Conservation (phyloP, 2,888 invertebrate genomes). For the Leucoptera coffeella region DNA sequence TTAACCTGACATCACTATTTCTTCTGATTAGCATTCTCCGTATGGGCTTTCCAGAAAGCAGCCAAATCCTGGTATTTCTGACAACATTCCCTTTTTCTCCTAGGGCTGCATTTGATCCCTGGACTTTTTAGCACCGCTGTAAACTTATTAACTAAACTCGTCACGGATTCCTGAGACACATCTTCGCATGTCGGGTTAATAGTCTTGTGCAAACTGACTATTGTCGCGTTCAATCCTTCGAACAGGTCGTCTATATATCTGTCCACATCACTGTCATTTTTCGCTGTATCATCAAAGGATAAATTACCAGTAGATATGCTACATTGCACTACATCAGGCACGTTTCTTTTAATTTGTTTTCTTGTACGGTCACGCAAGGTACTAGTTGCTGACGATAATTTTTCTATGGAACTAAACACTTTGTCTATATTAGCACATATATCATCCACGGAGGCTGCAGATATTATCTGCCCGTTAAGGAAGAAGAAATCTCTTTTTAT, state of each 20-base stretch:
- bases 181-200: constrained; percentile 11
- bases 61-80: constrained; percentile 28
- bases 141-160: constrained; percentile 29
- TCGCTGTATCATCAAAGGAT: constrained; percentile 34
- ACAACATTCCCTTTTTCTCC: constrained; percentile 20
- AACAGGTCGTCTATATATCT: constrained; percentile 35
- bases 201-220: constrained; percentile 14
- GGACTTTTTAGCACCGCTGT: constrained; percentile 22
- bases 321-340: constrained; percentile 24
- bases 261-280: constrained; percentile 18
- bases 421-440: constrained; percentile 32
- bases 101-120: constrained; percentile 15
- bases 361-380: constrained; percentile 19
- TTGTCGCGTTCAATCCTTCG: constrained; percentile 19
- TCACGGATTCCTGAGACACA: constrained; percentile 21
- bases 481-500: constrained; percentile 19
- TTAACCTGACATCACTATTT: no score
- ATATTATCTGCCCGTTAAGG: constrained; percentile 24
- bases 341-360: constrained; percentile 6
- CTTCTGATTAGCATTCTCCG: no score
- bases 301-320: constrained; percentile 25
- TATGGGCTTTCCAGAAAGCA: constrained; percentile 30
- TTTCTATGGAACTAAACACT: constrained; percentile 34
- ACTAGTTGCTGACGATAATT: constrained; percentile 17
- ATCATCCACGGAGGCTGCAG: constrained; percentile 28